Conservation (phyloP, 2,113 vertebrate species). For the Pardalotus punctatus region DNA sequence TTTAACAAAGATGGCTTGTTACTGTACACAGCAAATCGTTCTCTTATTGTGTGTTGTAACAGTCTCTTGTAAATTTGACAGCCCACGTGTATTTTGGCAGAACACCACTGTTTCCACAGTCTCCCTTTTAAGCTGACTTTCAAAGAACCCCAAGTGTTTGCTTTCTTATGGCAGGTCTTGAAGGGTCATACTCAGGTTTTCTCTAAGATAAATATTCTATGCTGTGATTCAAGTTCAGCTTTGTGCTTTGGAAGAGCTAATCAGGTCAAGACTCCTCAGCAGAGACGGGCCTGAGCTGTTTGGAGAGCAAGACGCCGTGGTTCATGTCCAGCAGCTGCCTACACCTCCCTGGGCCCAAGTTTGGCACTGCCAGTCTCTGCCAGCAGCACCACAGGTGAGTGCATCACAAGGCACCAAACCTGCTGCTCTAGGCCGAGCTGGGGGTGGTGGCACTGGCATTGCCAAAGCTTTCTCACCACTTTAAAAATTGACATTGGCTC, state of each 20-base stretch:
- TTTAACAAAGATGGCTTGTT: slow-evolving; percentile 31
- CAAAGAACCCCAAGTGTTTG: slow-evolving; percentile 52
- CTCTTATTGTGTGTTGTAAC: slow-evolving; percentile 35
- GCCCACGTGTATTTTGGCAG: slow-evolving; percentile 41
- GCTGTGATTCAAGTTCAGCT: neutral
- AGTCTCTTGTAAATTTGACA: slow-evolving; percentile 39
- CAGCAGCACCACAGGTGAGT: neutral
- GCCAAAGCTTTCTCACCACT: neutral
- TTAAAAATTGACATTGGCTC: neutral
- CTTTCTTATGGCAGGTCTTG: slow-evolving; percentile 8
- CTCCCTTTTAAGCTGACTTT: slow-evolving; percentile 48
- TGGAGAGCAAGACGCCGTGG: rapidly evolving
- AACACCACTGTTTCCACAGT: neutral
- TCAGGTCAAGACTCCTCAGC: neutral
- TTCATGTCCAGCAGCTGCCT: neutral
- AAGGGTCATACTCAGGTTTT: neutral
- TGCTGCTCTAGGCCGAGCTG: neutral
- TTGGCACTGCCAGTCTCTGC: neutral
- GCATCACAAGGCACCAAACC: neutral
- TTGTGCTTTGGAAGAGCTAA: neutral
- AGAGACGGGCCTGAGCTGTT: neutral
- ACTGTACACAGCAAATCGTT: neutral
- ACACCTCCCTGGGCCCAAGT: rapidly evolving
- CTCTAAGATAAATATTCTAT: neutral
- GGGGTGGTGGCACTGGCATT: neutral